Evolutionary conservation across 1,140 invertebrate species (phyloP), one percentile per base, ranked within the genome.

Genomic region (Brachionus rubens): DNA sequence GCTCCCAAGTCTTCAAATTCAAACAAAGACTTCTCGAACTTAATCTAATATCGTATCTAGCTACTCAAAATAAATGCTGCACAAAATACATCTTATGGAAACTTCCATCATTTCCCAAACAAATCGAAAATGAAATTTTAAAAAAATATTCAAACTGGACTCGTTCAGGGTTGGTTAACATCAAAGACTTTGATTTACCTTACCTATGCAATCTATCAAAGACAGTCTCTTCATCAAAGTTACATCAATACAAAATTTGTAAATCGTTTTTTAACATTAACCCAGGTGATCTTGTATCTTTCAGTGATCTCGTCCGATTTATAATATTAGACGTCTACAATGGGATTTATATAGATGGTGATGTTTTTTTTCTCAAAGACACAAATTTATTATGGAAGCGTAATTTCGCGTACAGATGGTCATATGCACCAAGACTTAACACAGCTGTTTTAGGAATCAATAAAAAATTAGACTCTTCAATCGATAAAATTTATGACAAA

Each of bases 391-490:
- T 68, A 24, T 68, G 62, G 62, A 26, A 41, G 1, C 9, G 21
- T 4, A 68, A 48, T 28, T 68, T 68, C 28, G 62, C 62, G 3
- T 68, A 68, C n/a, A 19, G n/a, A 68, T 68, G 62, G 62, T 68
- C 62, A 43, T 26, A 46, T 43, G 26, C n/a, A n/a, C 9, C 41
- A 14, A 14, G 12, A 24, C n/a, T 46, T 4, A 68, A 68, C 21
- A 68, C 62, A 28, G 62, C 62, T 41, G 36, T 68, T 12, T 24
- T 68, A 26, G 62, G 62, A 14, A 24, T 68, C 9, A 43, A 43
- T 43, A 43, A 48, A 48, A 43, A 43, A 1, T n/a, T 46, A 14
- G 36, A 68, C n/a, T 4, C 3, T 5, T 43, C n/a, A 16, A 43
- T 68, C 7, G 24, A 48, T 28, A 21, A 68, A 14, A 2, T 68